Conservation (phyloP, 2,113 vertebrate species). For the Callocephalon fimbriatum region DNA sequence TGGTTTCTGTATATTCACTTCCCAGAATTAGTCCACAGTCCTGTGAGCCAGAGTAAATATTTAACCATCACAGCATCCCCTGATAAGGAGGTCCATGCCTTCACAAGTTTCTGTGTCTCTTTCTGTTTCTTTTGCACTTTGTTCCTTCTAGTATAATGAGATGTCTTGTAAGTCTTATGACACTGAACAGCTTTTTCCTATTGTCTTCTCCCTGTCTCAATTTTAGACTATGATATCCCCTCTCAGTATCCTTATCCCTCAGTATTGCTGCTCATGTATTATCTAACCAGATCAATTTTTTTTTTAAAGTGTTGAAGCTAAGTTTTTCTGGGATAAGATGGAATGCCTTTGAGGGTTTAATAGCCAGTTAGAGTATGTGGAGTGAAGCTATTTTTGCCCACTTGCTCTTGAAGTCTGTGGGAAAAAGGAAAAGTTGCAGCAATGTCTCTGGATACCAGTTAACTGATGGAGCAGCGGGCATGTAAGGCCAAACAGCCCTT, state of each 20-base stretch:
- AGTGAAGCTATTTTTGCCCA: neutral
- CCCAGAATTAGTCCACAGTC: neutral
- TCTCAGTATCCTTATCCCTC: neutral
- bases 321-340: neutral
- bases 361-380: neutral
- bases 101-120: conserved; percentile 24
- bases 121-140: conserved; percentile 34
- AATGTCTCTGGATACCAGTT: neutral
- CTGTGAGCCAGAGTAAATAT: conserved; percentile 35
- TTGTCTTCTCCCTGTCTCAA: neutral
- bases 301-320: neutral
- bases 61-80: conserved; percentile 3
- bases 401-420: neutral
- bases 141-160: neutral
- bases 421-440: neutral
- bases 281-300: neutral
- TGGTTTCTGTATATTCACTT: neutral
- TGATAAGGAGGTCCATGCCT: conserved; percentile 31
- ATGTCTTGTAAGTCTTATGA: neutral
- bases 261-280: rapidly evolving
- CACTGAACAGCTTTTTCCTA: neutral
- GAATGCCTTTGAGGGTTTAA: neutral
- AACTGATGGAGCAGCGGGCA: neutral
- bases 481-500: neutral
- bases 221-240: neutral